Evolutionary conservation across 1,140 invertebrate species (phyloP).

Genomic region (Tenebrio molitor): DNA sequence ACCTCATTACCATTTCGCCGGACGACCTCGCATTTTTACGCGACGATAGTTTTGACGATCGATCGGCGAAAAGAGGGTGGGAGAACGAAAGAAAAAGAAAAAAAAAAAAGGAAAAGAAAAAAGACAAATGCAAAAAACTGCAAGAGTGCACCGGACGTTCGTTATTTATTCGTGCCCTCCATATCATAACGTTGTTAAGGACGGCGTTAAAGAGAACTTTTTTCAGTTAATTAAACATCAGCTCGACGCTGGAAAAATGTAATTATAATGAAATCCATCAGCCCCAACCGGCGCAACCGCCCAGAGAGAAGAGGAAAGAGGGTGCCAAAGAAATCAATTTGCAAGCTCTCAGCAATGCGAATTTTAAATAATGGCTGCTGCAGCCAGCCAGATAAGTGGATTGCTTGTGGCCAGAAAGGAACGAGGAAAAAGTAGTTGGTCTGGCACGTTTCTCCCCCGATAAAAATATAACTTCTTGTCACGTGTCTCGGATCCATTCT

Average conservation of each 20-base stretch:
- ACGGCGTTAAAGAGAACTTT: slow-evolving; percentile 40
- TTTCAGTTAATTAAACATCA: slow-evolving; percentile 56
- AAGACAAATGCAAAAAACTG: no score
- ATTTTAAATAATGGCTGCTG: slow-evolving; percentile 63
- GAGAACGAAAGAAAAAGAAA: no score
- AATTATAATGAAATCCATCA: slow-evolving; percentile 65
- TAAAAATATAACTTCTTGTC: slow-evolving; percentile 63
- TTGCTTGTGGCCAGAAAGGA: slow-evolving; percentile 25
- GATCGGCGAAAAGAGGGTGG: no score
- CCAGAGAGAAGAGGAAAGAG: slow-evolving; percentile 39
- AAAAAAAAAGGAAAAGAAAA: no score
- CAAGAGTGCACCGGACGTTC: background rate
- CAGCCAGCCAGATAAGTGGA: slow-evolving; percentile 49
- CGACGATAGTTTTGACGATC: background rate
- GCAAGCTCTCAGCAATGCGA: slow-evolving; percentile 60
- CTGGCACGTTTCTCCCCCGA: slow-evolving; percentile 49
- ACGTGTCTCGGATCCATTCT: slow-evolving; percentile 61
- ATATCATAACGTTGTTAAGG: slow-evolving; percentile 45
- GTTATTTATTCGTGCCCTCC: slow-evolving; percentile 37
- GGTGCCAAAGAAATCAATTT: slow-evolving; percentile 58
- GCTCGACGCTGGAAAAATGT: slow-evolving; percentile 58
- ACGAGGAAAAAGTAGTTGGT: slow-evolving; percentile 33
- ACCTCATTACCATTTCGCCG: slow-evolving; percentile 24
- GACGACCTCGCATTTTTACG: slow-evolving; percentile 18
- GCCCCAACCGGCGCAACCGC: slow-evolving; percentile 43